phyloP scores from a whole-genome alignment of 2,888 invertebrate genomes.

The Drosophila colorata region DNA sequence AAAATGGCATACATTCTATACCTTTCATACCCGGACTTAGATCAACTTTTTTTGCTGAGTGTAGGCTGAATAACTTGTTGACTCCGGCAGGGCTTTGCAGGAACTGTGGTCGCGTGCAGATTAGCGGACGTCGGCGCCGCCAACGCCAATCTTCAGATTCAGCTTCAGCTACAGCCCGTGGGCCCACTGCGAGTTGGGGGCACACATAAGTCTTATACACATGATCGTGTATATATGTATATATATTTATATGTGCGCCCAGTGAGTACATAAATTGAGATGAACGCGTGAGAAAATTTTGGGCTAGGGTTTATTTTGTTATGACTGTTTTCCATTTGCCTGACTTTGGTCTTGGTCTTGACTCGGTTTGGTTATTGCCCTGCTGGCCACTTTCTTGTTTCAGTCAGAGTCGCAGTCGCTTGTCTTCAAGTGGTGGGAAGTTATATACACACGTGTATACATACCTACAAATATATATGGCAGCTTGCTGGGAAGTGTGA shows the following conservation, averaged over 20 bases:
- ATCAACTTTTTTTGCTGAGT: neutral
- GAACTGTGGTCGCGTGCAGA: constrained; percentile 71
- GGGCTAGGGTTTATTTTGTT: constrained; percentile 54
- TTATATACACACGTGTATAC: constrained; percentile 3
- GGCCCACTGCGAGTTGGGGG: constrained; percentile 12
- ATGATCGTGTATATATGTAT: constrained; percentile 14
- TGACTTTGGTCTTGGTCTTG: constrained; percentile 34
- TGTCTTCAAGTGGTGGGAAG: constrained; percentile 55
- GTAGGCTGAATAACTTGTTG: constrained; percentile 45
- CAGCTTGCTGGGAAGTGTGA: constrained; percentile 67
- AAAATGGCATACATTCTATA: too few species aligned
- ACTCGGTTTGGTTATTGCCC: constrained; percentile 50
- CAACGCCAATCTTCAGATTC: constrained; percentile 41
- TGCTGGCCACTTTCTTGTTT: constrained; percentile 62
- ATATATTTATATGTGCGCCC: constrained; percentile 22
- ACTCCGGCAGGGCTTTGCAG: constrained; percentile 30
- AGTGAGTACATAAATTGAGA: constrained; percentile 69
- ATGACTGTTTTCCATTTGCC: constrained; percentile 50
- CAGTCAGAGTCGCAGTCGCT: constrained; percentile 18
- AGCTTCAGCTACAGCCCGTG: constrained; percentile 1
- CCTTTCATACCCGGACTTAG: too few species aligned
- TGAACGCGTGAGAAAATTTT: constrained; percentile 79
- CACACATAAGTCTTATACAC: constrained; percentile 9
- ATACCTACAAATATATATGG: neutral
- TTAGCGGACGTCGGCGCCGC: constrained; percentile 53